These are phyloP conservation scores for Aurelia aurita complex sp. Pacific DNA, from an alignment of 30 jellyfish, hydroid and myxozoan genomes.

Conservation along the genomic window DNA sequence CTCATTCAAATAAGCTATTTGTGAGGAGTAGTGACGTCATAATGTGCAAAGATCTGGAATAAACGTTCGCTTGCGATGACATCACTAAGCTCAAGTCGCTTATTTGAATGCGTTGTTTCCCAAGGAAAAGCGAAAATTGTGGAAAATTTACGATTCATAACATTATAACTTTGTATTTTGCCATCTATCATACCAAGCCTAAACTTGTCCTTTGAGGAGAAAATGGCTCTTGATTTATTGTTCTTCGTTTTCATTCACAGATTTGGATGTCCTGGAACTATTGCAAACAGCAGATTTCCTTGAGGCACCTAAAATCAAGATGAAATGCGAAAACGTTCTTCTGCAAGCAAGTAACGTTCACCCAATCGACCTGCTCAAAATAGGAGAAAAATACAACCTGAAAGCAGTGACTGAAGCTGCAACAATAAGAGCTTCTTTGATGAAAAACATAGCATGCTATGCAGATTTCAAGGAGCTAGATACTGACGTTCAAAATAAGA, in stretches of 20 bases:
- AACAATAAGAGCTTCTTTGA: neutral
- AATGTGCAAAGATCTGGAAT: no score
- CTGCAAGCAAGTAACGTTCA: neutral
- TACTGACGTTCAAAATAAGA: neutral
- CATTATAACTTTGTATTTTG: no score
- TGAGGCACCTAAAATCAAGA: conserved; percentile 14
- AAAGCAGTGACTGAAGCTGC: neutral
- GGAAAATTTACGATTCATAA: no score
- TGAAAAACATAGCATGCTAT: conserved; percentile 8
- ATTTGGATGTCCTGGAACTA: conserved; percentile 23
- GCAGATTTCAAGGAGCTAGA: conserved; percentile 18
- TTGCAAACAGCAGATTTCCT: conserved; percentile 14
- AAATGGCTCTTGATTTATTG: neutral
- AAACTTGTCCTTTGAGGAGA: no score
- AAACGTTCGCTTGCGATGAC: no score
- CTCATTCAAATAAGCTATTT: no score
- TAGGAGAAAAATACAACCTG: conserved; percentile 19
- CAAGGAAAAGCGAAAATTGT: no score
- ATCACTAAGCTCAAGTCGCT: no score
- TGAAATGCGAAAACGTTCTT: conserved; percentile 20
- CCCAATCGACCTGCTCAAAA: conserved; percentile 34
- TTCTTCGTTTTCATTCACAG: neutral
- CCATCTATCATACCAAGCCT: no score
- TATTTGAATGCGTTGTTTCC: no score
- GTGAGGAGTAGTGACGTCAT: no score